Evolutionary conservation across 2,888 invertebrate species (phyloP), one percentile per base, ranked within the genome.

Genomic region (Trachelus troglodyta): DNA sequence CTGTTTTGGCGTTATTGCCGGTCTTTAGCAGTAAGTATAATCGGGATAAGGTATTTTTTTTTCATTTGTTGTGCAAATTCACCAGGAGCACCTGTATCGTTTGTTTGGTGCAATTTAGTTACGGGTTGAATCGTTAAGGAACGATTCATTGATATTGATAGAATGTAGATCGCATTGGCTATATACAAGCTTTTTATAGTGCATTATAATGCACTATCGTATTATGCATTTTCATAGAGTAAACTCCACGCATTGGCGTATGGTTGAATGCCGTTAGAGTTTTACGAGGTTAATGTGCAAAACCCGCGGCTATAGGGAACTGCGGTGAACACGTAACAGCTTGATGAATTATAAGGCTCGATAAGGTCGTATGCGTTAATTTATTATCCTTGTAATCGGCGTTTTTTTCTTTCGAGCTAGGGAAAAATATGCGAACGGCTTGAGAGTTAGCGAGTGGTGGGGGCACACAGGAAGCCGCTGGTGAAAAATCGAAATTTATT

Each of bases 341-440:
- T 85, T 90, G 90, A 90, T 90, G 90, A 90, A 90, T 90, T 90
- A 90, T 90, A 89, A 86, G 86, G 84, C 86, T 87, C 89, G 90
- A 90, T 90, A 90, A 90, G 90, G 87, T 90, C 89, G 88, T 88
- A 86, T 81, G 86, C 87, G 88, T 87, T 89, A 89, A 90, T 90
- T 90, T 89, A 90, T 90, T 89, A 90, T 89, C 86, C 88, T 81
- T 84, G 88, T 90, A 88, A 89, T 89, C 86, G 84, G 80, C 79
- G 75, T 82, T 83, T 82, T 56, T 56, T 56, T 56, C 56, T 56
- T 15, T 6, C 56, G 56, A 56, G 56, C 23, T 23, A 56, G 23
- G 9, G 23, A 56, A 56, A 56, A 56, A 23, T 56, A 56, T 56
- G 56, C 56, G 56, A 56, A 56, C 9, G 56, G 56, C 56, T 56